Conservation (phyloP, 1,140 invertebrate species). For the Heliconius eleuchia region DNA sequence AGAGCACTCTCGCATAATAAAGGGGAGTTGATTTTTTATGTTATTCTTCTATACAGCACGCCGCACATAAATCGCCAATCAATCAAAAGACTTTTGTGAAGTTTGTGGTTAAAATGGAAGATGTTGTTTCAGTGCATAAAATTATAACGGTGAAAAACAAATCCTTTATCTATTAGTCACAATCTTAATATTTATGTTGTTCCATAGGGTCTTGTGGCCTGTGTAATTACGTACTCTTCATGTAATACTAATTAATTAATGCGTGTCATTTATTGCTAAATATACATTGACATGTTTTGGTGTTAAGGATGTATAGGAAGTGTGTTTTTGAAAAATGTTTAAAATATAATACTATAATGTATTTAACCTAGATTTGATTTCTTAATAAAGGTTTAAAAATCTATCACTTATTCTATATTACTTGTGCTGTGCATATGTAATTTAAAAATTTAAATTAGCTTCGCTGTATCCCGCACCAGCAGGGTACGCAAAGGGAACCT, state of each 20-base stretch:
- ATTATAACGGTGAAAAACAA: not conserved
- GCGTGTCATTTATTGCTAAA: conserved; percentile 3
- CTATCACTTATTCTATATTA: not conserved
- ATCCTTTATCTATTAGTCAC: not conserved
- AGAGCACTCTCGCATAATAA: conserved; percentile 72
- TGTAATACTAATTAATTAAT: conserved; percentile 1
- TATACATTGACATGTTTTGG: conserved; percentile 3
- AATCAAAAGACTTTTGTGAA: conserved; percentile 46
- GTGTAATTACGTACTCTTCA: not conserved
- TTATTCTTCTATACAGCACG: conserved; percentile 55
- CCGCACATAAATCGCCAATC: conserved; percentile 47
- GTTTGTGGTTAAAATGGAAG: not conserved
- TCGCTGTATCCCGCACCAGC: no score
- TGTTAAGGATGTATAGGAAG: conserved; percentile 9
- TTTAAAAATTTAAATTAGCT: no score
- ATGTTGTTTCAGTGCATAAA: not conserved
- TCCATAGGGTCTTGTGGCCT: not conserved
- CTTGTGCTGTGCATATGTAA: not conserved
- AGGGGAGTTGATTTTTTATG: conserved; percentile 60
- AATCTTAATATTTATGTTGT: not conserved
- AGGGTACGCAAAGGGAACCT: no score
- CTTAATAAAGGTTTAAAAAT: not conserved
- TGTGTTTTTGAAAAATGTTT: not conserved
- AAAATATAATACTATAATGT: not conserved
- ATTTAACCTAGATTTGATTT: not conserved